Conservation (phyloP, 2,797 vertebrate species). For the Peromyscus melanophrys region DNA sequence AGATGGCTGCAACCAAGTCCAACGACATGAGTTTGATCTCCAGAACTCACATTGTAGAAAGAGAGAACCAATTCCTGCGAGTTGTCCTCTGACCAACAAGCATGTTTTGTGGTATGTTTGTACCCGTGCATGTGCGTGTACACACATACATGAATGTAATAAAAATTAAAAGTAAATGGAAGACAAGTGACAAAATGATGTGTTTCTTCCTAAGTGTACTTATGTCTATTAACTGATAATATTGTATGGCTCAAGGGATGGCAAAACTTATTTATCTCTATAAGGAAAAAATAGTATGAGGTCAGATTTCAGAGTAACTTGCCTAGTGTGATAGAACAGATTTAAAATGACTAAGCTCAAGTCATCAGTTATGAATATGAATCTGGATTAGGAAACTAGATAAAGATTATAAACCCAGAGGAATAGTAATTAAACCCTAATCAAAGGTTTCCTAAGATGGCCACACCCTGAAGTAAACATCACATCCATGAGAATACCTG, state of each 20-base stretch:
- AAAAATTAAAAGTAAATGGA: constrained; percentile 5
- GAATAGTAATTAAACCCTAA: not conserved
- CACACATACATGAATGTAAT: not conserved
- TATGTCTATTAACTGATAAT: constrained; percentile 35
- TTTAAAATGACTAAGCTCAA: constrained; percentile 7
- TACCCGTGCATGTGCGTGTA: not conserved
- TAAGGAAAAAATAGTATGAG: not conserved
- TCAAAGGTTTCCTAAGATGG: constrained; percentile 38
- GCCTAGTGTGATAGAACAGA: not conserved
- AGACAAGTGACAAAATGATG: constrained; percentile 23
- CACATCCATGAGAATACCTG: not conserved
- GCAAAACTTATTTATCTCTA: not conserved
- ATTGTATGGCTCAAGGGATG: constrained; percentile 51
- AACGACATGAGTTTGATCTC: not conserved
- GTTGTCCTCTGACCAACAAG: not conserved
- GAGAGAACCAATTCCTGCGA: not conserved
- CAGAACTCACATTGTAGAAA: not conserved
- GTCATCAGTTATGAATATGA: constrained; percentile 19
- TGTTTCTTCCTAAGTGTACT: constrained; percentile 22
- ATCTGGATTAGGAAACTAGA: not conserved
- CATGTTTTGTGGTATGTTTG: not conserved
- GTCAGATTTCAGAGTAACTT: constrained; percentile 65
- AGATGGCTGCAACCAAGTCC: not conserved
- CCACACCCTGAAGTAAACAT: not conserved
- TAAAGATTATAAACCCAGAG: constrained; percentile 40